Percentiles rank a stretch among this genome's conserved stretches.
Evolutionary conservation across 2,888 invertebrate species (phyloP).

Genomic region (Metacarcinus magister): DNA sequence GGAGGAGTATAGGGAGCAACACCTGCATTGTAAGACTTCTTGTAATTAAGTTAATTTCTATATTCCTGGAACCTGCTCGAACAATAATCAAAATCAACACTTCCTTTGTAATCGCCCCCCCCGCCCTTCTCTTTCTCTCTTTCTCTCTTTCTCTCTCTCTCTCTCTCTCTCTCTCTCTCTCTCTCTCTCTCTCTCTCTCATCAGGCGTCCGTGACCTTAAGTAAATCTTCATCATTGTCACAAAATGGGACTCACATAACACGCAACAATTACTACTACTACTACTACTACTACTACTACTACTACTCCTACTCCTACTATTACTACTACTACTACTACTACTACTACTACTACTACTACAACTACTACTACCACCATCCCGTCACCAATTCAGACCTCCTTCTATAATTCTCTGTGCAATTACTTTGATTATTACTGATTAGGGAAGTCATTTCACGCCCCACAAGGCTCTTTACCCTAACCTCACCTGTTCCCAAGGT

Average conservation of each 20-base stretch:
- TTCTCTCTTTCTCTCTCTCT: neutral
- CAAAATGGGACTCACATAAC: neutral
- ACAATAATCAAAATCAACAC: neutral
- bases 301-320: neutral
- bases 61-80: neutral
- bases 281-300: neutral
- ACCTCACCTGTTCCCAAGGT: neutral
- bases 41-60: neutral
- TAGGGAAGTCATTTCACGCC: neutral
- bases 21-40: too few relatives aligned
- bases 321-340: neutral
- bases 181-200: conserved; percentile 16
- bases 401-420: too few relatives aligned
- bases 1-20: too few relatives aligned
- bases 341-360: conserved; percentile 33
- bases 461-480: neutral
- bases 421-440: neutral
- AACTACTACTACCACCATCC: neutral
- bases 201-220: neutral
- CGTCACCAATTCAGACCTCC: neutral
- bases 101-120: neutral
- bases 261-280: neutral
- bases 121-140: neutral
- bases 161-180: neutral
- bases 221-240: neutral